Conservation (phyloP, 2,797 vertebrate genomes). For the Syngnathus rostellatus region DNA sequence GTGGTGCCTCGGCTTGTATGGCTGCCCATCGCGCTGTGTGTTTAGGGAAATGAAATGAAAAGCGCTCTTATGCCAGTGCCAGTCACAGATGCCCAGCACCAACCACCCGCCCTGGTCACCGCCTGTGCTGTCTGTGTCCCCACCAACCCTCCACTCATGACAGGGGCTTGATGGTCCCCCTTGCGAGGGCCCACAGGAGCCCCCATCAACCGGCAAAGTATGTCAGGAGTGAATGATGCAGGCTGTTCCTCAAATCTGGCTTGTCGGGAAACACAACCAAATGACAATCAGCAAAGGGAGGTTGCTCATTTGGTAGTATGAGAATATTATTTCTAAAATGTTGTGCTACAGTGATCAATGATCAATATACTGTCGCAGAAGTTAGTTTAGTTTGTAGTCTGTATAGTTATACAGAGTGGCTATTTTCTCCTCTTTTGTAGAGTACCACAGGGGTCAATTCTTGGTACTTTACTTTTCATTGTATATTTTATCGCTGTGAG, state of each 20-base stretch:
- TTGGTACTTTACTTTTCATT: no score
- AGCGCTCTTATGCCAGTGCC: slow-evolving; percentile 65
- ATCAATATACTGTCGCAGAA: not conserved
- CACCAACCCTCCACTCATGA: slow-evolving; percentile 57
- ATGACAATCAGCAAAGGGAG: not conserved
- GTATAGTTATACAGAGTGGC: not conserved
- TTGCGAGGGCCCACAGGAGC: slow-evolving; percentile 63
- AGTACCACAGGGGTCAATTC: not conserved
- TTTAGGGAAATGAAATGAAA: slow-evolving; percentile 49
- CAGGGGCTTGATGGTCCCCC: slow-evolving; percentile 55
- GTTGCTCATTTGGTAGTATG: not conserved
- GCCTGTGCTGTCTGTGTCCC: slow-evolving; percentile 58
- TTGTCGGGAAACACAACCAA: slow-evolving; percentile 19
- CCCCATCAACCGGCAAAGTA: slow-evolving; percentile 71
- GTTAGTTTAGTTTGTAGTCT: no score
- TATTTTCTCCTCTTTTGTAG: not conserved
- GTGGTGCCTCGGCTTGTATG: slow-evolving; percentile 56
- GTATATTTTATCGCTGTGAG: no score
- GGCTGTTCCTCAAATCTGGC: slow-evolving; percentile 51
- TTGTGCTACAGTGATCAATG: not conserved
- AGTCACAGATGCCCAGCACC: slow-evolving; percentile 65
- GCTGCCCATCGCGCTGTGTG: slow-evolving; percentile 31
- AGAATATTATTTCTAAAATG: not conserved
- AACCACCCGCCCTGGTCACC: slow-evolving; percentile 51
- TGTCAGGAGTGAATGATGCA: slow-evolving; percentile 62